phyloP scores from a whole-genome alignment of 2,888 invertebrate genomes.

The Anarsia innoxiella region DNA sequence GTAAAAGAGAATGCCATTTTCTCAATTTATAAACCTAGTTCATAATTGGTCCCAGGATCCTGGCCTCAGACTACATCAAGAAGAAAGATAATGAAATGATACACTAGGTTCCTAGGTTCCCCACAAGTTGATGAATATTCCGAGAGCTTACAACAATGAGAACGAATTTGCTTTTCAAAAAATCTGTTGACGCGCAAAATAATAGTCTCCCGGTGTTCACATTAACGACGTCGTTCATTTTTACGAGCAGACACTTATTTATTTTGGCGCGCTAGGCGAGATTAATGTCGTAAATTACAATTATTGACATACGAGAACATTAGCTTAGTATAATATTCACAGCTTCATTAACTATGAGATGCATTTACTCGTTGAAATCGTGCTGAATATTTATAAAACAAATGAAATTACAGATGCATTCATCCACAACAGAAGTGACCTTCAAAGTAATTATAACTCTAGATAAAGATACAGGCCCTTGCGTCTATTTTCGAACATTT shows the following conservation, averaged over 20 bases:
- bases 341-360: conserved; percentile 1
- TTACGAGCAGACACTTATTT: conserved; percentile 15
- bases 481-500: too few relatives aligned
- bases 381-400: too few relatives aligned
- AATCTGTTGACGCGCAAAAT: conserved; percentile 6
- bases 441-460: conserved; percentile 2
- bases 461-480: too few relatives aligned
- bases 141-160: conserved; percentile 6
- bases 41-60: too few relatives aligned
- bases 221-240: conserved; percentile 18
- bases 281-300: conserved; percentile 6
- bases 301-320: conserved; percentile 7
- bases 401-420: too few relatives aligned
- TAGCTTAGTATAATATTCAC: conserved; percentile 2
- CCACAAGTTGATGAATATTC: too few relatives aligned
- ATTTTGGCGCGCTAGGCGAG: conserved; percentile 13
- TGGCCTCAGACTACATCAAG: too few relatives aligned
- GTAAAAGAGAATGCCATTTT: too few relatives aligned
- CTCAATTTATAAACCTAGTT: too few relatives aligned
- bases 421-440: conserved; percentile 4
- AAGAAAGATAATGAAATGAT: too few relatives aligned
- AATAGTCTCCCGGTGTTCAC: conserved; percentile 9
- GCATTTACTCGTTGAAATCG: too few relatives aligned
- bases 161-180: background rate
- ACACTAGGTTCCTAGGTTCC: too few relatives aligned